Conservation (phyloP, 2,888 invertebrate genomes). For the Archips crataeganus region DNA sequence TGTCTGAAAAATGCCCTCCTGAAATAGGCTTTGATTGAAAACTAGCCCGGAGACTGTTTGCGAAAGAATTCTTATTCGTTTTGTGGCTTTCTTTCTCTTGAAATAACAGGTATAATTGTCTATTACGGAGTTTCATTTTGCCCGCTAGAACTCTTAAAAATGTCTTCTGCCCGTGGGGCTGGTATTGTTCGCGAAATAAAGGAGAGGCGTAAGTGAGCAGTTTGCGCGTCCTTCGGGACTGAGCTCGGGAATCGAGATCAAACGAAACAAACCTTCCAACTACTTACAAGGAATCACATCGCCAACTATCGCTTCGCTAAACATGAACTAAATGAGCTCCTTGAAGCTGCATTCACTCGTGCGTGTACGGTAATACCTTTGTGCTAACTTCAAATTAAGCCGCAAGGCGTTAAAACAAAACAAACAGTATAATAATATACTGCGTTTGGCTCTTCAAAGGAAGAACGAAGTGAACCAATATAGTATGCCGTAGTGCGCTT, state of each 20-base stretch:
- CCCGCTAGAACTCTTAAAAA: neutral
- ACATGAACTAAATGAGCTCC: constrained; percentile 17
- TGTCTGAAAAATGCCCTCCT: neutral
- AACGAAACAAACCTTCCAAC: constrained; percentile 10
- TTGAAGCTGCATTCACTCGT: constrained; percentile 10
- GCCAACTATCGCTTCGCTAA: constrained; percentile 3
- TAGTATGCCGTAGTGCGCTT: neutral
- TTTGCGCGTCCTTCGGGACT: constrained; percentile 13
- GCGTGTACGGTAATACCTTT: constrained; percentile 14
- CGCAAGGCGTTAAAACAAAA: neutral
- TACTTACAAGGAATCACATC: constrained; percentile 17
- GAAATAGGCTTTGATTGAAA: neutral
- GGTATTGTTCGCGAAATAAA: constrained; percentile 33
- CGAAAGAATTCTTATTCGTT: neutral
- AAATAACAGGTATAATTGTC: constrained; percentile 20
- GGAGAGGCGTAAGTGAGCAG: constrained; percentile 17
- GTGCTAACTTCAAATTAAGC: constrained; percentile 1
- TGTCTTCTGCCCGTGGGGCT: neutral
- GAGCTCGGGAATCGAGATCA: constrained; percentile 11
- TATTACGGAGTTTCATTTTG: constrained; percentile 24
- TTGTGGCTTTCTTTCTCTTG: neutral
- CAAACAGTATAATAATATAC: neutral
- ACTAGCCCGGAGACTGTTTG: neutral
- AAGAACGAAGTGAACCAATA: neutral
- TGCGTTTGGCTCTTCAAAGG: neutral